These are phyloP conservation scores for Siphamia tubifer DNA, from an alignment of 2,113 vertebrate genomes.

Conservation along the genomic window DNA sequence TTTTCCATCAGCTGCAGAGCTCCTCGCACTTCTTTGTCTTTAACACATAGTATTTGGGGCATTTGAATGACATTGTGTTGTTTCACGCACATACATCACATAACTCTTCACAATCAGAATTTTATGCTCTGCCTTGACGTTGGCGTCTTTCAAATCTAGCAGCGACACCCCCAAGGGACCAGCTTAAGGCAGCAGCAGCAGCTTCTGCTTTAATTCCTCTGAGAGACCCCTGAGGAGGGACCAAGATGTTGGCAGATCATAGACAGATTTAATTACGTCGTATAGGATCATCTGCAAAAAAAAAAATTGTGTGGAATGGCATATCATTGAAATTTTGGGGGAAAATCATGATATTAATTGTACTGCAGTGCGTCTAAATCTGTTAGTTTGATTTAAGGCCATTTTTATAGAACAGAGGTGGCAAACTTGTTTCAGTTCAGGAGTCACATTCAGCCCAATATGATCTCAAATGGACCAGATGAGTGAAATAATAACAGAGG, in stretches of 20 bases:
- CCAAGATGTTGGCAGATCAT: conserved; percentile 49
- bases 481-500: too few species aligned
- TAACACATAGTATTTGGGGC: neutral
- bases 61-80: conserved; percentile 24
- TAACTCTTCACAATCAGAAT: conserved; percentile 35
- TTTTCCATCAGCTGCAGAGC: too few species aligned
- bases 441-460: too few species aligned
- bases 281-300: neutral
- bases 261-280: conserved; percentile 50
- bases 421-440: too few species aligned
- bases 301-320: neutral
- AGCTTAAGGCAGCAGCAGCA: conserved; percentile 64
- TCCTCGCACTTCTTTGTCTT: neutral
- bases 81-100: conserved; percentile 10
- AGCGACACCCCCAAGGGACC: conserved; percentile 57
- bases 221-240: conserved; percentile 47
- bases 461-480: too few species aligned
- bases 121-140: conserved; percentile 24
- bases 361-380: neutral
- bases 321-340: neutral
- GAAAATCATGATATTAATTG: neutral
- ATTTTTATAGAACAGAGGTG: too few species aligned
- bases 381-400: too few species aligned
- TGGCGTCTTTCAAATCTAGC: conserved; percentile 51
- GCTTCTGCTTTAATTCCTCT: conserved; percentile 71